These are phyloP conservation scores for Aphelenchoides besseyi DNA, from an alignment of 1,140 invertebrate species.

Conservation along the genomic window DNA sequence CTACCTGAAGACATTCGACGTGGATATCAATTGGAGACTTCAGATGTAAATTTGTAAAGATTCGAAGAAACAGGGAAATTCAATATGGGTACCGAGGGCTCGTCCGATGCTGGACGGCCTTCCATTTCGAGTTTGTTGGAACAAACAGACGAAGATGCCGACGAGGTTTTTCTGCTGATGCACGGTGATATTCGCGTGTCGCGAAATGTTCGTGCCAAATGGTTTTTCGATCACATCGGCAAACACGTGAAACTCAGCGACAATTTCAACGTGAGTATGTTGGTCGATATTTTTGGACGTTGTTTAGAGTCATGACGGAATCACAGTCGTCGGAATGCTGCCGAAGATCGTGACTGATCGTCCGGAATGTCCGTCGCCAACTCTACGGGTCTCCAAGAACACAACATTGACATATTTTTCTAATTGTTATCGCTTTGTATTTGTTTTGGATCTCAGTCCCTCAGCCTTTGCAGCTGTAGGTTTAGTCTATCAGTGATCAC, in stretches of 20 bases:
- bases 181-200: slow-evolving; percentile 31
- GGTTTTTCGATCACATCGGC: slow-evolving; percentile 37
- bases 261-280: slow-evolving; percentile 14
- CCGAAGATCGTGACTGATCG: slow-evolving; percentile 19
- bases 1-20: too few relatives aligned
- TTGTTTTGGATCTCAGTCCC: slow-evolving; percentile 77
- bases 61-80: too few relatives aligned
- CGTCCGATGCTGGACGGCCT: background rate
- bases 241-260: slow-evolving; percentile 17
- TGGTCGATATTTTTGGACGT: background rate
- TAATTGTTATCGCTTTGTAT: slow-evolving; percentile 67
- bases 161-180: slow-evolving; percentile 40
- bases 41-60: too few relatives aligned
- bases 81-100: too few relatives aligned
- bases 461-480: slow-evolving; percentile 73
- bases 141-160: slow-evolving; percentile 23
- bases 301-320: slow-evolving; percentile 18
- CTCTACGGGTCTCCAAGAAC: slow-evolving; percentile 10
- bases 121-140: background rate
- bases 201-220: slow-evolving; percentile 32
- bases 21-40: too few relatives aligned
- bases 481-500: slow-evolving; percentile 15
- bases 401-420: slow-evolving; percentile 38
- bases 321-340: slow-evolving; percentile 31
- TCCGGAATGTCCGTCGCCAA: background rate